phyloP scores from a whole-genome alignment of 1,140 invertebrate genomes.

The Drosophila tropicalis region DNA sequence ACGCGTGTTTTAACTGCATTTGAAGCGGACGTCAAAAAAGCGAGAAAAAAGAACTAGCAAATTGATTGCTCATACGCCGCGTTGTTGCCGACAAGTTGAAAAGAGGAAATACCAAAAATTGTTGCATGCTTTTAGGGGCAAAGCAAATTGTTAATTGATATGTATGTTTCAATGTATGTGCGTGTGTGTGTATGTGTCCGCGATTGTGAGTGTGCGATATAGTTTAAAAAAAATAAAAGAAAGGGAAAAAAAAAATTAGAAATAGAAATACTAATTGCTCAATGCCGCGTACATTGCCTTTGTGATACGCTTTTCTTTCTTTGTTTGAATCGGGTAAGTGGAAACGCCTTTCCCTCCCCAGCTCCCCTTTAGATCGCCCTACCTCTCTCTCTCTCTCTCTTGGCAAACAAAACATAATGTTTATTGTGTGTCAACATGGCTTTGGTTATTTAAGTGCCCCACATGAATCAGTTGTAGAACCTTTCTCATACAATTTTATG shows the following conservation, averaged over 20 bases:
- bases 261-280: slow-evolving; percentile 50
- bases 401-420: slow-evolving; percentile 16
- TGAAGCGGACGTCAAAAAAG: slow-evolving; percentile 45
- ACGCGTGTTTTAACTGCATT: slow-evolving; percentile 10
- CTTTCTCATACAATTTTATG: slow-evolving; percentile 49
- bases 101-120: slow-evolving; percentile 49
- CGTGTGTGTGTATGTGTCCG: slow-evolving; percentile 25
- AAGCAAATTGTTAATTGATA: slow-evolving; percentile 60
- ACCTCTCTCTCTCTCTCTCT: neutral
- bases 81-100: slow-evolving; percentile 28
- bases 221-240: slow-evolving; percentile 14
- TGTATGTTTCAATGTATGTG: slow-evolving; percentile 26
- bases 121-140: slow-evolving; percentile 68
- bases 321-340: slow-evolving; percentile 51
- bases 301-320: slow-evolving; percentile 4
- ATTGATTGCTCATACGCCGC: slow-evolving; percentile 68
- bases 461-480: slow-evolving; percentile 28
- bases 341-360: neutral
- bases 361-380: neutral
- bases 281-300: slow-evolving; percentile 37
- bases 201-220: slow-evolving; percentile 8
- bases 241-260: slow-evolving; percentile 29
- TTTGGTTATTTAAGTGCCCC: slow-evolving; percentile 33
- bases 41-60: slow-evolving; percentile 46
- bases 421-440: slow-evolving; percentile 53